Base-by-base conservation (phyloP, 2,797 vertebrate species). In the Valencia hispanica region DNA sequence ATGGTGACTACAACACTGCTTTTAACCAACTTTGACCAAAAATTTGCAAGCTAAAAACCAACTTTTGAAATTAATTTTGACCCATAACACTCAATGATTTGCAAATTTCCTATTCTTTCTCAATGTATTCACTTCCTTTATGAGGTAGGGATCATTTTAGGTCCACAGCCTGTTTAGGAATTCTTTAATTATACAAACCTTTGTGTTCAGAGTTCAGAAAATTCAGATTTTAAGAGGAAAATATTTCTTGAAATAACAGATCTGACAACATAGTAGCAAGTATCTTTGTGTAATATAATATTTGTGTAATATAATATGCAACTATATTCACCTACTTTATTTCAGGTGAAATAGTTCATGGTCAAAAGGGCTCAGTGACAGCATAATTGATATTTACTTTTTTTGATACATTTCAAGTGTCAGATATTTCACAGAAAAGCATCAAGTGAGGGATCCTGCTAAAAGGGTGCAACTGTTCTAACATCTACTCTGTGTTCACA, bases 331-430 rank as follows among this genome's bases (percentile, higher is more conserved):
- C 12, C 41, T 81, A 84, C 74, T 82, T 78, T 61, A 82, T 78
- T 47, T 69, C 55, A 82, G 81, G 71, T 73, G 72, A 76, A 83
- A 72, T 51, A 75, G 68, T 68, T 84, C 5, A 57, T n/a, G 0
- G 61, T 39, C 65, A 1, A 14, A 72, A n/a, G 79, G 89, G 88
- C 91, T 94, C 89, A 92, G 88, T 86, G 85, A 83, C 77, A 89
- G 93, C 85, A 87, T 90, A 83, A 89, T 71, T 83, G 72, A 77
- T 84, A 77, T 79, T 72, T 55, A 84, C 85, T 86, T 76, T 92
- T 86, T 87, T 82, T 82, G 73, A 91, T 92, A 94, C 92, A 94
- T 93, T 92, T 93, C 90, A 93, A 91, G 90, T 92, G 92, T 94
- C 92, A 91, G 82, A 68, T 72, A 72, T 87, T 82, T 90, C 83